These are phyloP conservation scores for Callinectes sapidus DNA, from an alignment of 2,888 invertebrate genomes.

Conservation along the genomic window DNA sequence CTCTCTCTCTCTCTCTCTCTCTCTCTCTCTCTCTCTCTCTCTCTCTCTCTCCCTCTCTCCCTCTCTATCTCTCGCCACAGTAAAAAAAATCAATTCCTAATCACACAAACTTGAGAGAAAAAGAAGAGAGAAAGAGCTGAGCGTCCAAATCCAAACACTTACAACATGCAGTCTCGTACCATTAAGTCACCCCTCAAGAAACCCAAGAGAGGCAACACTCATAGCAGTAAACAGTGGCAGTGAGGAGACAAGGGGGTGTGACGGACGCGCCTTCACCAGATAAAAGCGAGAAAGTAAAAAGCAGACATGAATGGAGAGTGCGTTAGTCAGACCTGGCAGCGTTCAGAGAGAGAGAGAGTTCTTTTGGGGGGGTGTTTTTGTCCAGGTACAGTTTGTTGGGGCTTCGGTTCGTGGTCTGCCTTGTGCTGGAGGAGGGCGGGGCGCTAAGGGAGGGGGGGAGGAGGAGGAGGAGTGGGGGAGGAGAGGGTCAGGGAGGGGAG, in stretches of 20 bases:
- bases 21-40: constrained; percentile 1
- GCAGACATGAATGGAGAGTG: neutral
- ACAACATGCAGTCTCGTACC: neutral
- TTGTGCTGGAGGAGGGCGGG: neutral
- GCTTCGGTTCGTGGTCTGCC: neutral
- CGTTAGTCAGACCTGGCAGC: neutral
- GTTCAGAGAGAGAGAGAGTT: neutral
- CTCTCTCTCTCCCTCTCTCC: neutral
- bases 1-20: neutral
- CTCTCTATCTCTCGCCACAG: neutral
- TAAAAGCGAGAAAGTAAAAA: neutral
- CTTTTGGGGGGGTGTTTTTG: neutral
- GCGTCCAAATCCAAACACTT: neutral
- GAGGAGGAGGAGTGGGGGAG: neutral
- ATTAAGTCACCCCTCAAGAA: no score
- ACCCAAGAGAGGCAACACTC: neutral
- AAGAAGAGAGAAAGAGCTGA: neutral
- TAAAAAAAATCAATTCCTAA: no score
- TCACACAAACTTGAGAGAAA: no score
- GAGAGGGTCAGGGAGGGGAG: neutral
- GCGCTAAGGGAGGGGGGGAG: neutral
- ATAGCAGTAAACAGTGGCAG: no score
- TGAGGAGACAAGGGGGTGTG: neutral
- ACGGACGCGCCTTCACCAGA: neutral
- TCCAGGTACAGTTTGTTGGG: neutral